Evolutionary conservation across 2,113 vertebrate species (phyloP).

Genomic region (Labrus mixtus): DNA sequence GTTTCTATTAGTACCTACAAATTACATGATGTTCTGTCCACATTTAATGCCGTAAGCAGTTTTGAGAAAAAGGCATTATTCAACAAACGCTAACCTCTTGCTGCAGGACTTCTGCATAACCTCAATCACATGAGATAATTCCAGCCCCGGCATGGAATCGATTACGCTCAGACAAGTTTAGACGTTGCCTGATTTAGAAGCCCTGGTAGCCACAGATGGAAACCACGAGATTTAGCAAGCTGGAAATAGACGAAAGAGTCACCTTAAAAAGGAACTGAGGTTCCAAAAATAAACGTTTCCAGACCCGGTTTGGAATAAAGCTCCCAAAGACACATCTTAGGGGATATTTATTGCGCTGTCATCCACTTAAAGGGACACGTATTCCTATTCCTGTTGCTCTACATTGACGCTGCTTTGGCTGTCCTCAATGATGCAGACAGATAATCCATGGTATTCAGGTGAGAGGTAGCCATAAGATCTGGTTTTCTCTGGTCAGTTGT

Average conservation of each 20-base stretch:
- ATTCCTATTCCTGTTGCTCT: slow-evolving; percentile 59
- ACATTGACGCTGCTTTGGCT: slow-evolving; percentile 47
- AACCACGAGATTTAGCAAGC: slow-evolving; percentile 45
- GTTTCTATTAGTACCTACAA: slow-evolving; percentile 46
- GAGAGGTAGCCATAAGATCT: slow-evolving; percentile 48
- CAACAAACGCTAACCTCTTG: slow-evolving; percentile 6
- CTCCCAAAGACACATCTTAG: slow-evolving; percentile 47
- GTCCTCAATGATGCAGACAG: slow-evolving; percentile 36
- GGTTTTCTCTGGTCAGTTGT: slow-evolving; percentile 45
- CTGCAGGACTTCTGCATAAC: slow-evolving; percentile 50
- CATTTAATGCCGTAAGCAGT: neutral
- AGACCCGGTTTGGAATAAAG: slow-evolving; percentile 29
- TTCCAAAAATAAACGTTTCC: slow-evolving; percentile 72
- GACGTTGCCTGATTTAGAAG: slow-evolving; percentile 58
- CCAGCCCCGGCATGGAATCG: slow-evolving; percentile 6
- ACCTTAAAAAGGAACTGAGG: slow-evolving; percentile 65
- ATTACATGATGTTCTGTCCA: slow-evolving; percentile 1
- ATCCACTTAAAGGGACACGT: slow-evolving; percentile 61
- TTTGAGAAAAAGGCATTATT: neutral
- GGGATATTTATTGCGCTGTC: slow-evolving; percentile 65
- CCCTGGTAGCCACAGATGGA: slow-evolving; percentile 61
- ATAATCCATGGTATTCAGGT: slow-evolving; percentile 62
- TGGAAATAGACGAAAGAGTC: slow-evolving; percentile 62
- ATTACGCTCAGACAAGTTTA: slow-evolving; percentile 46
- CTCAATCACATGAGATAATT: slow-evolving; percentile 57